Evolutionary conservation across 2,113 vertebrate genomes (phyloP).

Genomic region (Anser brachyrhynchus): DNA sequence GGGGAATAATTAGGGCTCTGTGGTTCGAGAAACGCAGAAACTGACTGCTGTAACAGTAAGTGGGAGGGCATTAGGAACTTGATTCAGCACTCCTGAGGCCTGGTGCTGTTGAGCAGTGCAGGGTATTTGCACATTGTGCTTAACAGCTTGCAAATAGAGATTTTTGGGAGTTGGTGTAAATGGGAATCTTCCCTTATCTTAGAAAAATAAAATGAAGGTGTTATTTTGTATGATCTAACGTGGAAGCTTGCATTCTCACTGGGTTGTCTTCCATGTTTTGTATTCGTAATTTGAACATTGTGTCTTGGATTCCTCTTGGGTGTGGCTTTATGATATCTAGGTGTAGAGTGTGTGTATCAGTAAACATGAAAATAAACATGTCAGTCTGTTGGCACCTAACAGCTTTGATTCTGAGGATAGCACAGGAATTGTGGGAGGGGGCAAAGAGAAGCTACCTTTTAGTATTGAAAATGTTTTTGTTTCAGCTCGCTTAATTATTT

Average conservation of each 20-base stretch:
- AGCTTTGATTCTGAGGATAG: not conserved
- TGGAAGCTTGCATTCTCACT: accelerated
- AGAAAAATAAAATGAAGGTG: not conserved
- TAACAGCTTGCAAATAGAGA: not conserved
- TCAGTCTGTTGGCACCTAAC: not conserved
- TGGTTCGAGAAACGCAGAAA: not conserved
- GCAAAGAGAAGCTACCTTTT: not conserved
- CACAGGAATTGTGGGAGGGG: not conserved
- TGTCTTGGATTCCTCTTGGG: not conserved
- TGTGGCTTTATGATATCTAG: not conserved
- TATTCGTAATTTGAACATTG: not conserved
- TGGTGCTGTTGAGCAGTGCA: not conserved
- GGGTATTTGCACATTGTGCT: not conserved
- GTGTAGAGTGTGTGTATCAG: not conserved
- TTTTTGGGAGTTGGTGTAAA: not conserved
- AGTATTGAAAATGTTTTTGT: not conserved
- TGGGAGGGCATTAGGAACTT: not conserved
- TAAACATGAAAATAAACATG: not conserved
- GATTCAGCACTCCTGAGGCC: not conserved
- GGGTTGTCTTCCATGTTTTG: not conserved
- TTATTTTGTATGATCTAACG: not conserved
- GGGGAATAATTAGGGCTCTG: not conserved
- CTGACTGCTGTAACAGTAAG: not conserved
- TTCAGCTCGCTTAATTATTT: not conserved
- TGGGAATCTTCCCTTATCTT: not conserved